These are phyloP conservation scores for Nebria brevicollis DNA, from an alignment of 2,888 invertebrate genomes.

Conservation along the genomic window DNA sequence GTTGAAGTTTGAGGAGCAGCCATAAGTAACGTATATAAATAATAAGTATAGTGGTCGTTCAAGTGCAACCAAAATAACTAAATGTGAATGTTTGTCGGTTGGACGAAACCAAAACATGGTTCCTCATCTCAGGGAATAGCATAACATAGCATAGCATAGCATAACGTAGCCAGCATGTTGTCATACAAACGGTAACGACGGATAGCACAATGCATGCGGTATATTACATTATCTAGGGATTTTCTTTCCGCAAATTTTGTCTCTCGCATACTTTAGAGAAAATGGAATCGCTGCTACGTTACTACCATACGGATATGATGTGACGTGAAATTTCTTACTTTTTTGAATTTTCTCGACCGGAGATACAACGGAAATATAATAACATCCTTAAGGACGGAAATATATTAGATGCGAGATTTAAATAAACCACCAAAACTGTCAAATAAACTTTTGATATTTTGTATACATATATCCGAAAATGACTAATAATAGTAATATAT, in stretches of 20 bases:
- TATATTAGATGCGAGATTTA: neutral
- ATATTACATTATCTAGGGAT: conserved; percentile 44
- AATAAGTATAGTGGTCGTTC: neutral
- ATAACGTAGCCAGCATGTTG: neutral
- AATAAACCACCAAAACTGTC: neutral
- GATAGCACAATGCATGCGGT: conserved; percentile 39
- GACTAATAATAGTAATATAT: no score
- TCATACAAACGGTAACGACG: conserved; percentile 29
- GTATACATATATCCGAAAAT: no score
- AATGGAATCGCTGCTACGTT: conserved; percentile 39
- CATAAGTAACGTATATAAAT: neutral
- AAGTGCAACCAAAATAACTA: neutral
- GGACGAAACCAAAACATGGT: neutral
- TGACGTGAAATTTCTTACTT: conserved; percentile 24
- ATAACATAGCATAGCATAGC: neutral
- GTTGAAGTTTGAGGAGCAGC: neutral
- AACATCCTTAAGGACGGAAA: conserved; percentile 33
- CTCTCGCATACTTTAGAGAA: conserved; percentile 43
- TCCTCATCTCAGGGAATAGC: neutral
- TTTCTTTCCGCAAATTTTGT: conserved; percentile 40
- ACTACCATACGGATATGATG: conserved; percentile 20
- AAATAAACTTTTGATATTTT: neutral
- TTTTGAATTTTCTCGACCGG: neutral
- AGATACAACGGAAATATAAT: conserved; percentile 26
- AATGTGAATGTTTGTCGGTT: neutral